These are phyloP conservation scores for Corvus moneduloides DNA, from an alignment of 2,113 vertebrate species.

Conservation along the genomic window DNA sequence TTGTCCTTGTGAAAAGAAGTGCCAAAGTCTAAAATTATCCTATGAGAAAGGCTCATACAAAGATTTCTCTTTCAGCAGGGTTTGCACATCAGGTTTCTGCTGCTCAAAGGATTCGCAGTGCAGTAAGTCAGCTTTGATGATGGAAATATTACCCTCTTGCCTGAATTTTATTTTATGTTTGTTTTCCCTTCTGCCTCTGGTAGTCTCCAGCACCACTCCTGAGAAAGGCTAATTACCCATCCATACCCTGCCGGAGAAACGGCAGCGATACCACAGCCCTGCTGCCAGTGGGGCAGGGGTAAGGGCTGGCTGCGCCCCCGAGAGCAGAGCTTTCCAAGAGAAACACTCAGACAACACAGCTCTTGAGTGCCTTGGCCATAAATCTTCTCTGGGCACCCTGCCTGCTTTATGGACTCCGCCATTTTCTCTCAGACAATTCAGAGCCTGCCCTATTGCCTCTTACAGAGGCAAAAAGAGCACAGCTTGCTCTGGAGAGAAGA, in stretches of 20 bases:
- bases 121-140: not conserved
- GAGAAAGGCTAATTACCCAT: not conserved
- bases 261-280: fast-evolving
- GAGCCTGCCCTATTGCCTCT: not conserved
- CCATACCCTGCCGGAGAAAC: fast-evolving
- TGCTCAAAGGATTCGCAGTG: not conserved
- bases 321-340: not conserved
- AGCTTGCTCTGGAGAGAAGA: not conserved
- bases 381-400: constrained; percentile 7
- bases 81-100: not conserved
- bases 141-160: constrained; percentile 17
- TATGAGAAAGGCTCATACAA: not conserved
- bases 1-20: not conserved
- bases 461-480: not conserved
- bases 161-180: constrained; percentile 10
- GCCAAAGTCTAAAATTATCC: not conserved
- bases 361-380: not conserved
- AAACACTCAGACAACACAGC: not conserved
- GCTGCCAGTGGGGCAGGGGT: not conserved
- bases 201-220: not conserved
- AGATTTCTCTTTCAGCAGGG: not conserved
- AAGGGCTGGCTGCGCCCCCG: not conserved
- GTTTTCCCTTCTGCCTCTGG: constrained; percentile 19
- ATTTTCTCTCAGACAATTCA: not conserved
- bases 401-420: not conserved